Evolutionary conservation across 2,888 invertebrate species (phyloP).

Genomic region (Orgyia antiqua): DNA sequence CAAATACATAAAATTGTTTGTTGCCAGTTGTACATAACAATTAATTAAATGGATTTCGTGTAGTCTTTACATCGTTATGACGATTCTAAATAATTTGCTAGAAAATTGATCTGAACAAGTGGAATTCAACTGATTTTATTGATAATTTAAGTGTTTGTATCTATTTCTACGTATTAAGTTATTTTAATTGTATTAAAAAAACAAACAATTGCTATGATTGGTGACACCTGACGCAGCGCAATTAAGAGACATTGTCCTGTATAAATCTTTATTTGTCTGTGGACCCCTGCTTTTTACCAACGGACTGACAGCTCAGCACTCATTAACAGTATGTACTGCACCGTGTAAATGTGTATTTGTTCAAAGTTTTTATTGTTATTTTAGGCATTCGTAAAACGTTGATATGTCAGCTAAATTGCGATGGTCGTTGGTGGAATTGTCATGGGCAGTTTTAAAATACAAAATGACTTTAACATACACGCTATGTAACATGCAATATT

Average conservation of each 20-base stretch:
- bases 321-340: conserved; percentile 21
- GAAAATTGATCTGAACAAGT: too few relatives aligned
- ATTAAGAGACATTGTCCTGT: conserved; percentile 51
- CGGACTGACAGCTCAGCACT: conserved; percentile 29
- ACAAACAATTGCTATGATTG: conserved; percentile 19
- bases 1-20: conserved; percentile 18
- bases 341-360: conserved; percentile 17
- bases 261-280: conserved; percentile 47
- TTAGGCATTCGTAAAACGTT: conserved; percentile 8
- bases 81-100: too few relatives aligned
- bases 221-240: conserved; percentile 37
- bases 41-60: too few relatives aligned
- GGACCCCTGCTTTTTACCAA: conserved; percentile 27
- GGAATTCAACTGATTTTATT: too few relatives aligned
- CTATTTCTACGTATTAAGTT: too few relatives aligned
- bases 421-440: conserved; percentile 8
- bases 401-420: conserved; percentile 11
- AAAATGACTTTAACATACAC: too few relatives aligned
- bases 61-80: too few relatives aligned
- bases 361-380: conserved; percentile 18
- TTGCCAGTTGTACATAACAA: too few relatives aligned
- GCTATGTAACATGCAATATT: too few relatives aligned
- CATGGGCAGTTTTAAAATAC: conserved; percentile 4
- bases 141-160: too few relatives aligned
- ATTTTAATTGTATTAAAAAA: conserved; percentile 5